A percentile compares a stretch with the other conserved stretches of the same genome.
These are phyloP conservation scores for Heteronetta atricapilla DNA, from an alignment of 2,113 vertebrate genomes.

Conservation along the genomic window DNA sequence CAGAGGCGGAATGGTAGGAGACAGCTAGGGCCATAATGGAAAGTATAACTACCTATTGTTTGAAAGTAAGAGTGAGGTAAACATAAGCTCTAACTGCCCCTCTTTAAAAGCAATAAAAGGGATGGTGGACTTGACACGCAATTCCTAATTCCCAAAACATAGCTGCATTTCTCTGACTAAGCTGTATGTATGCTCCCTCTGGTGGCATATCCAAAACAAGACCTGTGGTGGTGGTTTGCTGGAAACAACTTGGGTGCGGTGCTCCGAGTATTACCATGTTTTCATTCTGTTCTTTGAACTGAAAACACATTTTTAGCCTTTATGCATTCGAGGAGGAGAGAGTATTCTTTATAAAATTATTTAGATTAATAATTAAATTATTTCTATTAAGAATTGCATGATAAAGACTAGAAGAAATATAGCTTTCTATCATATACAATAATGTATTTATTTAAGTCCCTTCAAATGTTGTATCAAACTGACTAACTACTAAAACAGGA, in stretches of 20 bases:
- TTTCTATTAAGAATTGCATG: no score
- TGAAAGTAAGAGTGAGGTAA: not conserved
- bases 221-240: not conserved
- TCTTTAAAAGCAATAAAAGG: not conserved
- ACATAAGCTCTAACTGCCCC: not conserved
- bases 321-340: not conserved
- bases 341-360: not conserved
- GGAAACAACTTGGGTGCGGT: not conserved
- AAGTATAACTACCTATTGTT: not conserved
- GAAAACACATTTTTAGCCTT: not conserved
- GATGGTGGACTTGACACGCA: not conserved
- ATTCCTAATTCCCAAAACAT: not conserved
- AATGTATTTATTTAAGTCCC: not conserved
- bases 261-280: not conserved
- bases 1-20: not conserved
- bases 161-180: not conserved
- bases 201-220: not conserved
- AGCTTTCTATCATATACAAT: not conserved
- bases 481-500: not conserved
- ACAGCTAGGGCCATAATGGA: not conserved
- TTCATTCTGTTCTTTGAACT: not conserved
- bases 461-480: not conserved
- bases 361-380: no score
- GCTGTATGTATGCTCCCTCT: slow-evolving; percentile 50
- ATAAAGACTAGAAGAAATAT: not conserved